phyloP scores from a whole-genome alignment of 2,797 vertebrate species.

The Buphagus erythrorhynchus region DNA sequence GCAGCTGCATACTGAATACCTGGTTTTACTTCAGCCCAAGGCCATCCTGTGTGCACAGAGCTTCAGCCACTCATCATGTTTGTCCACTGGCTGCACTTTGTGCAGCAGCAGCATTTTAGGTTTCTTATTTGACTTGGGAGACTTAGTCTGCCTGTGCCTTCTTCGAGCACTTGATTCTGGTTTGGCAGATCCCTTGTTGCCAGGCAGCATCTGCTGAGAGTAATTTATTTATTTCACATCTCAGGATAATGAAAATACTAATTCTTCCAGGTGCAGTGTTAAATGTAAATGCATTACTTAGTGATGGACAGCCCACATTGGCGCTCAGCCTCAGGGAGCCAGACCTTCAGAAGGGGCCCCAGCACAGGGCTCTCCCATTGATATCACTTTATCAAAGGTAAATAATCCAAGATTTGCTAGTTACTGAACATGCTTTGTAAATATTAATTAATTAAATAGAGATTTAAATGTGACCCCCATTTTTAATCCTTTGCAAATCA shows the following conservation, averaged over 20 bases:
- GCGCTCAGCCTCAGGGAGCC: background rate
- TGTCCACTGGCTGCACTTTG: background rate
- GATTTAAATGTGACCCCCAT: background rate
- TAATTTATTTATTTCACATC: background rate
- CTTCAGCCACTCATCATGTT: background rate
- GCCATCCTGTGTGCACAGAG: background rate
- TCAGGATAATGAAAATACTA: background rate
- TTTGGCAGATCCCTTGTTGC: background rate
- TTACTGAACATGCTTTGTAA: background rate
- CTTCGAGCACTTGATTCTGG: background rate
- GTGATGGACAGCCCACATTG: accelerated
- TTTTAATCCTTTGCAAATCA: background rate
- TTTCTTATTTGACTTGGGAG: background rate
- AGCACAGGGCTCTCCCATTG: background rate
- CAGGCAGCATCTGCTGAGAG: background rate
- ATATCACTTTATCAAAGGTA: background rate
- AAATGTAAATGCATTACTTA: background rate
- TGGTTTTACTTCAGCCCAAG: background rate
- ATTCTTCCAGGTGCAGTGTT: background rate
- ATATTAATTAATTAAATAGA: background rate
- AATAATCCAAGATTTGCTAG: background rate
- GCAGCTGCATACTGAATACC: background rate
- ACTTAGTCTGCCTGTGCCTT: background rate
- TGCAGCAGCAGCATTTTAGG: background rate
- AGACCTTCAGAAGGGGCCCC: background rate